A percentile compares a stretch with the other conserved stretches of the same genome.
Conservation (phyloP, 35 echinoderm and acorn worm genomes). For the Nesometra sesokonis region DNA sequence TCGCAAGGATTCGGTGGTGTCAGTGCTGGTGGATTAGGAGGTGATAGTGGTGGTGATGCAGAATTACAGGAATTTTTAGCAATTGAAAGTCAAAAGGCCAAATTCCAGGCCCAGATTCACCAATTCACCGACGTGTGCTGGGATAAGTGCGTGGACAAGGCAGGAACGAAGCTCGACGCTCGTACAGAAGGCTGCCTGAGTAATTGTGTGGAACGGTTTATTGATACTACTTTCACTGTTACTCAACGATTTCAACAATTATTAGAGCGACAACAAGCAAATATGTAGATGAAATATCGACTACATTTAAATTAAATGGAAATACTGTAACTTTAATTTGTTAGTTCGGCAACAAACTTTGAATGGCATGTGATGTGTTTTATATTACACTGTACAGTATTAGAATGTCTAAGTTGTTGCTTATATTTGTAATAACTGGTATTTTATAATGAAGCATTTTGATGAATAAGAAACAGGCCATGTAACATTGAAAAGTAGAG, state of each 20-base stretch:
- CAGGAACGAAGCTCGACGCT: constrained; percentile 70
- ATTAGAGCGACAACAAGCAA: constrained; percentile 35
- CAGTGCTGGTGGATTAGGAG: constrained; percentile 12
- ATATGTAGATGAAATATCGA: too few species aligned
- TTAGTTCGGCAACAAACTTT: too few species aligned
- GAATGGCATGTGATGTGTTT: too few species aligned
- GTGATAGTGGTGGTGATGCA: constrained; percentile 30
- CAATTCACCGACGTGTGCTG: constrained; percentile 81
- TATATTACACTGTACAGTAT: too few species aligned
- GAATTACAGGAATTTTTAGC: constrained; percentile 73
- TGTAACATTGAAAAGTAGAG: too few species aligned
- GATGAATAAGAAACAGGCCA: too few species aligned
- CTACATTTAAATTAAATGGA: too few species aligned
- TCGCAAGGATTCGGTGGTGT: constrained; percentile 10
- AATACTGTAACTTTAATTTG: too few species aligned
- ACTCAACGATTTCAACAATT: constrained; percentile 71
- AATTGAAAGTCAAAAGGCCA: constrained; percentile 64
- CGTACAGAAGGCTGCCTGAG: constrained; percentile 69
- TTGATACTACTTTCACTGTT: constrained; percentile 79
- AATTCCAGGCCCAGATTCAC: constrained; percentile 85
- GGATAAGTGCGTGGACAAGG: constrained; percentile 90
- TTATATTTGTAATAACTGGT: too few species aligned
- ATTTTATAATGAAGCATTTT: too few species aligned
- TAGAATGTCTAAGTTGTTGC: too few species aligned
- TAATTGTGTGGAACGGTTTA: constrained; percentile 96